Evolutionary conservation across 2,113 vertebrate genomes (phyloP).

Genomic region (Hippopotamus amphibius): DNA sequence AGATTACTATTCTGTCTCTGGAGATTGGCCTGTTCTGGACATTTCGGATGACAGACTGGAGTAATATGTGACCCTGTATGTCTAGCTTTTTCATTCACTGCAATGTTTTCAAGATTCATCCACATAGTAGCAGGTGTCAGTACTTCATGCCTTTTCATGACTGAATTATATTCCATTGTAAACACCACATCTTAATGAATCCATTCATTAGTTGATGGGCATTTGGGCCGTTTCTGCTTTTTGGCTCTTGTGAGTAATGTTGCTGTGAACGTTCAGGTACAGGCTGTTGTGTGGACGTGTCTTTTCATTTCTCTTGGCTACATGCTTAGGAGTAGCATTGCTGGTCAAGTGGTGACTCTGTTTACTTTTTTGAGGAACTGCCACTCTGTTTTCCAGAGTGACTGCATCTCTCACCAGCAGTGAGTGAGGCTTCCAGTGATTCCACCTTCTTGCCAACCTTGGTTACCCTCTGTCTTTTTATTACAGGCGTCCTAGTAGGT

Average conservation of each 20-base stretch:
- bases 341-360: background rate
- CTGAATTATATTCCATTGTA: background rate
- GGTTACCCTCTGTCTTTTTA: background rate
- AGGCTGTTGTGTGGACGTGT: rapidly evolving
- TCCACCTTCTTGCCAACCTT: rapidly evolving
- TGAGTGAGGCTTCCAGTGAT: background rate
- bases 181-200: background rate
- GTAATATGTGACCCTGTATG: no score
- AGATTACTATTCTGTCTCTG: background rate
- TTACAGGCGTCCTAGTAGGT: background rate
- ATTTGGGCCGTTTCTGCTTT: background rate
- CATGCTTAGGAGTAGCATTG: background rate
- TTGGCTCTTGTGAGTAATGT: background rate
- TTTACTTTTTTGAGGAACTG: background rate
- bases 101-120: background rate
- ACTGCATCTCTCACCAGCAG: background rate
- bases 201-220: background rate
- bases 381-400: background rate
- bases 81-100: background rate
- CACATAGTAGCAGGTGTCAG: no score
- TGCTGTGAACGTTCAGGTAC: rapidly evolving
- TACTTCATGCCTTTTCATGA: background rate
- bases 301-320: background rate
- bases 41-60: background rate
- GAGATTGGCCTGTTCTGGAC: background rate